Conservation (phyloP, 2,888 invertebrate genomes). For the Drosophila neotestacea region DNA sequence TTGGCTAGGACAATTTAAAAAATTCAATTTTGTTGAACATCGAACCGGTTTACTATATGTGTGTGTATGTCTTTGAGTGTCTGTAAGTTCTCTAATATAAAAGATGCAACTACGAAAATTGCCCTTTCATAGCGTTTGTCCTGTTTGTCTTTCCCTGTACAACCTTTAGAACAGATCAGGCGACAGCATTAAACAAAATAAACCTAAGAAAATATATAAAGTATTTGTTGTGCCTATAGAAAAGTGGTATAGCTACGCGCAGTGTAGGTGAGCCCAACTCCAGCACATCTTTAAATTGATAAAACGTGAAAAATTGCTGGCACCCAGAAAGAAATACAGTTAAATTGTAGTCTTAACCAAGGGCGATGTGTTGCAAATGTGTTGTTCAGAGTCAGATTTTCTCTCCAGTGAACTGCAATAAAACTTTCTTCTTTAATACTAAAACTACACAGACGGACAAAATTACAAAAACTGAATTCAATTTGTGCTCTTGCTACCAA, state of each 20-base stretch:
- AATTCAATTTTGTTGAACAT: constrained; percentile 77
- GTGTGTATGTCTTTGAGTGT: constrained; percentile 20
- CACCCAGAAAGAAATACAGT: neutral
- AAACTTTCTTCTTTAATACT: no score
- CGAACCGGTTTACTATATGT: constrained; percentile 54
- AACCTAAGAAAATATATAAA: constrained; percentile 26
- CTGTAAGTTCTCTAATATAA: constrained; percentile 54
- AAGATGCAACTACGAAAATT: constrained; percentile 71
- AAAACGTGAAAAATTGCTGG: constrained; percentile 44
- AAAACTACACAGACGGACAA: no score
- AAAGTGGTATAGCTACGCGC: constrained; percentile 30
- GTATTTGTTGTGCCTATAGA: constrained; percentile 3
- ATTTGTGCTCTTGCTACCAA: no score
- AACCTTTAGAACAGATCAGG: constrained; percentile 26
- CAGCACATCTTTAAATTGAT: constrained; percentile 38
- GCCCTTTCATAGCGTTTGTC: constrained; percentile 58
- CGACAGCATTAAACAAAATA: constrained; percentile 48
- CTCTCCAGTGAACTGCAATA: no score
- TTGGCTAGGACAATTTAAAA: constrained; percentile 77
- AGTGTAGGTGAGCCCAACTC: constrained; percentile 5
- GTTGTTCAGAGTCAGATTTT: no score
- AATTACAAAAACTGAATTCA: no score
- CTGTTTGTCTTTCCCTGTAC: constrained; percentile 2
- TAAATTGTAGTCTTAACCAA: constrained; percentile 22
- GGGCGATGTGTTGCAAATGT: constrained; percentile 4